Evolutionary conservation across 2,888 invertebrate genomes (phyloP).

Genomic region (Timema cristinae): DNA sequence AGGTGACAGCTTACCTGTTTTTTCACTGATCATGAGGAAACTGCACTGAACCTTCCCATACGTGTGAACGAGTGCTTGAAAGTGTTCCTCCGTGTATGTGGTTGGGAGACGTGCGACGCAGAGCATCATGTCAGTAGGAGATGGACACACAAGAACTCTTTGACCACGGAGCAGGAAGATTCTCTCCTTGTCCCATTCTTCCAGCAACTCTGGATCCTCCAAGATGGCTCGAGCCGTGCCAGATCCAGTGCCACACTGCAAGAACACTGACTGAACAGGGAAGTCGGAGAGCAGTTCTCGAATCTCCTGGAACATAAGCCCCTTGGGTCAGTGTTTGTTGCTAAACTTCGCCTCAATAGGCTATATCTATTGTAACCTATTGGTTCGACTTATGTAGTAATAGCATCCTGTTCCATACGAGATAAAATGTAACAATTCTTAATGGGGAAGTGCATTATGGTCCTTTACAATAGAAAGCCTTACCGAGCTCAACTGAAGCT

Average conservation of each 20-base stretch:
- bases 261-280: conserved; percentile 40
- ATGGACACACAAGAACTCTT: conserved; percentile 44
- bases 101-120: conserved; percentile 50
- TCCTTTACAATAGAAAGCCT: no score
- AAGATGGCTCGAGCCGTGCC: conserved; percentile 41
- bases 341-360: no score
- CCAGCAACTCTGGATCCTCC: conserved; percentile 44
- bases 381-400: no score
- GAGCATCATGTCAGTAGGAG: conserved; percentile 47
- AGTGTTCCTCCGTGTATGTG: conserved; percentile 46
- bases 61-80: conserved; percentile 44
- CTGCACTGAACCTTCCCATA: conserved; percentile 47
- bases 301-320: conserved; percentile 38
- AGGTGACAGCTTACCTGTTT: conserved; percentile 41
- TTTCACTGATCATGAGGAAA: conserved; percentile 49
- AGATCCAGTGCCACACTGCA: conserved; percentile 39
- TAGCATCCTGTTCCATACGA: no score
- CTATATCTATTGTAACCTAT: no score
- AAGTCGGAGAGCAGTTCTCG: conserved; percentile 41
- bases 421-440: no score
- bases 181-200: conserved; percentile 43
- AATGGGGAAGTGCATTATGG: no score
- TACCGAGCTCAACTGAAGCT: no score
- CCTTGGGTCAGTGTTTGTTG: background rate
- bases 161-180: conserved; percentile 42